Percentiles rank a stretch among this genome's conserved stretches.
phyloP scores from a whole-genome alignment of 1,140 invertebrate species.

The Anthonomus grandis region DNA sequence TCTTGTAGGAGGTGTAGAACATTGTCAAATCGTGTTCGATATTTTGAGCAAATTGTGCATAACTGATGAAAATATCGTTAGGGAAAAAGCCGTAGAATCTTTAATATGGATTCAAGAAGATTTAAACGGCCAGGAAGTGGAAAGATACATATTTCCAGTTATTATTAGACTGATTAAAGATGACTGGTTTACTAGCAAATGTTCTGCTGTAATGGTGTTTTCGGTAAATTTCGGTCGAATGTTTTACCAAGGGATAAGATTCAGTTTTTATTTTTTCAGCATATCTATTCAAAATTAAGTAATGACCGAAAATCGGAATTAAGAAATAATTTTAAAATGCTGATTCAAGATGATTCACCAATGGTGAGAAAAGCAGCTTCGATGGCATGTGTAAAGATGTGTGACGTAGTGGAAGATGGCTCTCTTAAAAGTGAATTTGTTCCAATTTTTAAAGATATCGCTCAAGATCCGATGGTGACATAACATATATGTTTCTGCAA shows the following conservation, averaged over 20 bases:
- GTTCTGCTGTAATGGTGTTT: constrained; percentile 34
- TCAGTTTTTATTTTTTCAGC: constrained; percentile 28
- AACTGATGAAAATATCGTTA: constrained; percentile 35
- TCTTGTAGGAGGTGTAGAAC: constrained; percentile 37
- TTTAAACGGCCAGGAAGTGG: constrained; percentile 28
- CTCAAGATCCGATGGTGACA: constrained; percentile 40
- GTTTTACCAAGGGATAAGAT: background rate
- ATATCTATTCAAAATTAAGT: constrained; percentile 35
- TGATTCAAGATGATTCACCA: constrained; percentile 41
- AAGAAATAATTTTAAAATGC: constrained; percentile 31
- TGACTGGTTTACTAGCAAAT: constrained; percentile 43
- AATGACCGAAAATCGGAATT: constrained; percentile 31
- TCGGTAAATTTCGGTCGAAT: constrained; percentile 30
- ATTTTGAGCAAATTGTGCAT: constrained; percentile 34
- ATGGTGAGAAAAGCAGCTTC: constrained; percentile 38
- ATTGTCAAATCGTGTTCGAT: constrained; percentile 32
- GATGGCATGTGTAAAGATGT: constrained; percentile 29
- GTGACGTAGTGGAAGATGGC: constrained; percentile 31
- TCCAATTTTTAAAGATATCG: constrained; percentile 38
- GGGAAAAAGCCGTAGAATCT: constrained; percentile 35
- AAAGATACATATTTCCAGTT: constrained; percentile 30
- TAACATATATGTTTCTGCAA: no score
- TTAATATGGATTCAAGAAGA: constrained; percentile 27
- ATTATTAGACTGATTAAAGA: constrained; percentile 28
- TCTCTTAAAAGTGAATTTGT: constrained; percentile 37